Percentiles rank a stretch among this genome's conserved stretches.
Conservation (phyloP, 2,797 vertebrate species). For the Sus cebifrons region DNA sequence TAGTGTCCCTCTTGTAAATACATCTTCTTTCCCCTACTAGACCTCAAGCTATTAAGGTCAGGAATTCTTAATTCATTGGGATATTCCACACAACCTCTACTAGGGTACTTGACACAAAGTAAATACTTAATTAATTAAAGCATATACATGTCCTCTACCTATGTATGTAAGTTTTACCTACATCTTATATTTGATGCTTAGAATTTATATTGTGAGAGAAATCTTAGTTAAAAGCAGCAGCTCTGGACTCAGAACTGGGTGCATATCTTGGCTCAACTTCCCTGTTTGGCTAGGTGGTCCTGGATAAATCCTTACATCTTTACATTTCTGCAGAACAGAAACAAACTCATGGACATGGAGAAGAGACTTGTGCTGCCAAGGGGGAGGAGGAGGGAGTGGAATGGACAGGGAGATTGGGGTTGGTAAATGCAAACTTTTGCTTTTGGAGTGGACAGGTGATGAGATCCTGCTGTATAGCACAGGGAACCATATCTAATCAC, state of each 20-base stretch:
- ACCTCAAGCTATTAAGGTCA: not conserved
- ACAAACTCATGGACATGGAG: no score
- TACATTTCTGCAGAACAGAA: not conserved
- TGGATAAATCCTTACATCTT: not conserved
- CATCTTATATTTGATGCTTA: not conserved
- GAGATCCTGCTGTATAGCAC: no score
- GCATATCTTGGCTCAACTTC: not conserved
- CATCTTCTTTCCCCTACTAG: not conserved
- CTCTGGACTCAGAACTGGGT: not conserved
- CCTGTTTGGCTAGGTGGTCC: not conserved
- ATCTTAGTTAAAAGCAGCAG: not conserved
- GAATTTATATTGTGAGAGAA: not conserved
- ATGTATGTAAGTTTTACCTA: not conserved
- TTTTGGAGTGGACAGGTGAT: no score
- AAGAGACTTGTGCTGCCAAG: no score
- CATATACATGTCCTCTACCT: not conserved
- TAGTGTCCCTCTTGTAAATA: not conserved
- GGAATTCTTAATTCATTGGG: not conserved
- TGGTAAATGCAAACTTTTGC: no score
- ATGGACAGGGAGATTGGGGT: no score
- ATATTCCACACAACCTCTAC: not conserved
- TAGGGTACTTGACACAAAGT: not conserved
- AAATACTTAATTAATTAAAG: not conserved
- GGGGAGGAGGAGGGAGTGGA: no score
- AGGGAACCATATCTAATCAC: no score